These are phyloP conservation scores for Melanocharis versteri DNA, from an alignment of 2,113 vertebrate genomes.

Conservation along the genomic window DNA sequence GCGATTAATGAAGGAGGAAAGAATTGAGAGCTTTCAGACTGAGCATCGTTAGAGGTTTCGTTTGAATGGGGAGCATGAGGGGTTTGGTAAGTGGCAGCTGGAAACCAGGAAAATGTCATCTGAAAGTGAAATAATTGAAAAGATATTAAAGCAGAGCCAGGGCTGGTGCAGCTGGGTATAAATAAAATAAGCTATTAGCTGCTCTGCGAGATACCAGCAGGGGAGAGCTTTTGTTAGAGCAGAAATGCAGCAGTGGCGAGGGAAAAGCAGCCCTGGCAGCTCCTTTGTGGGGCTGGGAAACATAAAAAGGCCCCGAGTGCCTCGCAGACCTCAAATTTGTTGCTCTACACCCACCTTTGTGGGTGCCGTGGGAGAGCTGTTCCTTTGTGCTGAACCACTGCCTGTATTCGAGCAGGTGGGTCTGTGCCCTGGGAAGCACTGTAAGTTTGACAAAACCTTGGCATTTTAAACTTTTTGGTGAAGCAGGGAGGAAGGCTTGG, in stretches of 20 bases:
- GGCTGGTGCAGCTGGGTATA: neutral
- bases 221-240: neutral
- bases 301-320: neutral
- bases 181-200: slow-evolving; percentile 3
- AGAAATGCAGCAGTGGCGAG: neutral
- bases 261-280: neutral
- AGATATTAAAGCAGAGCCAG: neutral
- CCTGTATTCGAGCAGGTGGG: neutral
- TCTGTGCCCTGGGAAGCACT: neutral
- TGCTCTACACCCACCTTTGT: neutral
- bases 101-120: neutral
- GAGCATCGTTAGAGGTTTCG: neutral
- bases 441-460: neutral
- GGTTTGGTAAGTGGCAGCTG: neutral
- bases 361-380: neutral
- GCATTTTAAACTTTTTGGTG: neutral
- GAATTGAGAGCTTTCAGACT: neutral
- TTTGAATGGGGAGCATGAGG: neutral
- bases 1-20: neutral
- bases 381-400: neutral
- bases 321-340: neutral
- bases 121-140: slow-evolving; percentile 4
- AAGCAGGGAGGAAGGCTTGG: neutral
- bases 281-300: neutral
- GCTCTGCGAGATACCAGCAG: neutral